Conservation (phyloP, 2,113 vertebrate genomes). For the Hiodon alosoides region DNA sequence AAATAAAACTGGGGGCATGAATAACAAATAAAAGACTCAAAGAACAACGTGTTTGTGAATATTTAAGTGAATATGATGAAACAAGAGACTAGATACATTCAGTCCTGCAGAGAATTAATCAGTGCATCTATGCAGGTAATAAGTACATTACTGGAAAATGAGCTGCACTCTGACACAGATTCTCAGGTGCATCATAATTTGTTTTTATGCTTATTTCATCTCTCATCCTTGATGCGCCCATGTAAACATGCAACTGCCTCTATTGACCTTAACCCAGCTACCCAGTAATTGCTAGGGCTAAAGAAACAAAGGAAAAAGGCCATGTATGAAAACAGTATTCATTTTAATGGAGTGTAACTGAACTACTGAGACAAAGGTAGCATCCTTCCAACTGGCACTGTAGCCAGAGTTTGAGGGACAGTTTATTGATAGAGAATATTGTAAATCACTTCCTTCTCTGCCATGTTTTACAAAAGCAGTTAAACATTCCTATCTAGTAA, state of each 20-base stretch:
- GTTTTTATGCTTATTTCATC: neutral
- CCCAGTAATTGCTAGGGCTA: neutral
- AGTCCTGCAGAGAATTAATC: neutral
- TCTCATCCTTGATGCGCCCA: neutral
- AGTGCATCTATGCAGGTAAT: neutral
- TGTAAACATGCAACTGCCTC: neutral
- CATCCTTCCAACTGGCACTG: neutral
- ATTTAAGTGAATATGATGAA: neutral
- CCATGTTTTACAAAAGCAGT: neutral
- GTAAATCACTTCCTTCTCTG: neutral
- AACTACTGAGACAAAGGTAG: neutral
- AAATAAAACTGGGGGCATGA: neutral
- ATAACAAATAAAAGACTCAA: neutral
- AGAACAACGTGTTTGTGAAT: neutral
- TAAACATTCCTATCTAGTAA: neutral
- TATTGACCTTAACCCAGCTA: neutral
- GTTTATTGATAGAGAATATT: neutral
- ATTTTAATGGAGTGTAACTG: neutral
- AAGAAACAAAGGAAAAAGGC: neutral
- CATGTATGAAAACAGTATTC: neutral
- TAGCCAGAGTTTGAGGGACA: neutral
- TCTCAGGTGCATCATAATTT: neutral
- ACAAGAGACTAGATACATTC: neutral
- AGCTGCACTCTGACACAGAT: neutral
- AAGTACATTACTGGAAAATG: neutral